Percentiles rank a stretch among this genome's conserved stretches.
These are phyloP conservation scores for Miichthys miiuy DNA, from an alignment of 2,797 vertebrate genomes.

Conservation along the genomic window DNA sequence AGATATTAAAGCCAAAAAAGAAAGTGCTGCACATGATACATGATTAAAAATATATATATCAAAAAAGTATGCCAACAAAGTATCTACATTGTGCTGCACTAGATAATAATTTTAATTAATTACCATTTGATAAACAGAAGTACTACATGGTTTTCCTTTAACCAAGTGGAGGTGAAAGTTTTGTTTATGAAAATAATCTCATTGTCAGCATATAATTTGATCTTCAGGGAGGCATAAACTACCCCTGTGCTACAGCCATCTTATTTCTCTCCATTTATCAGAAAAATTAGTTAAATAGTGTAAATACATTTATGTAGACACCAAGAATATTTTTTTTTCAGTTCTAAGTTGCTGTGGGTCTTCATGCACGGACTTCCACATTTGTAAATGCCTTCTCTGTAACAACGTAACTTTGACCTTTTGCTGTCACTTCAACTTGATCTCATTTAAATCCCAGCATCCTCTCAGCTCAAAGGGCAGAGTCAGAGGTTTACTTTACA, in stretches of 20 bases:
- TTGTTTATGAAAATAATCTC: not conserved
- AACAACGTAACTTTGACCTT: slow-evolving; percentile 24
- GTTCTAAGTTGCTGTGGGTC: not conserved
- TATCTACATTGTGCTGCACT: not conserved
- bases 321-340: not conserved
- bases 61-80: not conserved
- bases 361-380: slow-evolving; percentile 2
- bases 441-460: slow-evolving; percentile 21
- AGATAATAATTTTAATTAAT: not conserved
- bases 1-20: not conserved
- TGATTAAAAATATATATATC: not conserved
- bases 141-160: not conserved
- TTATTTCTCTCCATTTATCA: too few species aligned
- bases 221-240: not conserved
- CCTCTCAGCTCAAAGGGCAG: slow-evolving; percentile 6
- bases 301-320: too few species aligned
- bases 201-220: not conserved
- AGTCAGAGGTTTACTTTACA: slow-evolving; percentile 22
- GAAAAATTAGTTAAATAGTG: too few species aligned
- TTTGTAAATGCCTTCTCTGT: slow-evolving; percentile 7
- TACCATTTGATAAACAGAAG: not conserved
- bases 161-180: not conserved
- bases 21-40: not conserved
- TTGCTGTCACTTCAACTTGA: slow-evolving; percentile 18
- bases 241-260: too few species aligned